These are phyloP conservation scores for Todiramphus chloris DNA, from an alignment of 2,113 vertebrate species.

Conservation along the genomic window DNA sequence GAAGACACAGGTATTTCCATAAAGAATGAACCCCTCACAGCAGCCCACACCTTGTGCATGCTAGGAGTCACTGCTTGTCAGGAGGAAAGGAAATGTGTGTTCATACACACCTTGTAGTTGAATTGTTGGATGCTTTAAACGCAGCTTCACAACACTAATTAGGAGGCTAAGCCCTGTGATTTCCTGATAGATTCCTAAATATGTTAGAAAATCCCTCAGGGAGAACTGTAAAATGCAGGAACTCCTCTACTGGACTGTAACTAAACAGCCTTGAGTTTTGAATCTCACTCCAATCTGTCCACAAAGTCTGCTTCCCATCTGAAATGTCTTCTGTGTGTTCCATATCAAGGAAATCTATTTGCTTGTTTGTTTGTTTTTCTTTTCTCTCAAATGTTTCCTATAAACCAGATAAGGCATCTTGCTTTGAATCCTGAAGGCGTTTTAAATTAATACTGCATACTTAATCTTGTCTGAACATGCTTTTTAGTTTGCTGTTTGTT, in stretches of 20 bases:
- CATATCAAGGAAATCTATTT: not conserved
- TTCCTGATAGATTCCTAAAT: conserved; percentile 6
- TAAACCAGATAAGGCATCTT: not conserved
- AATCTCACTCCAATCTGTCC: not conserved
- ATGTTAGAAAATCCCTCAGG: not conserved
- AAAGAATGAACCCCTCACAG: not conserved
- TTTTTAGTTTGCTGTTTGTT: not conserved
- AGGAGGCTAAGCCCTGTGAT: not conserved
- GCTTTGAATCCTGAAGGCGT: not conserved
- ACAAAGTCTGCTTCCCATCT: not conserved
- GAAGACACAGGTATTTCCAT: not conserved
- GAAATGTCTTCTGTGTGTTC: not conserved
- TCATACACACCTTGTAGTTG: not conserved
- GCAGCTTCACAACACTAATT: not conserved
- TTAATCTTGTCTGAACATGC: not conserved
- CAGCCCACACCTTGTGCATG: not conserved
- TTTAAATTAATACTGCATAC: not conserved
- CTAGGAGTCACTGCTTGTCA: not conserved
- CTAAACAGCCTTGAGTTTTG: not conserved
- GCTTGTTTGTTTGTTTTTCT: not conserved
- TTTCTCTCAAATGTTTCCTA: not conserved
- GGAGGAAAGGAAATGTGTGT: not conserved
- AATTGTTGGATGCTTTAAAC: not conserved
- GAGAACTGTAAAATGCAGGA: not conserved
- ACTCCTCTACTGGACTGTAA: not conserved